A percentile compares a stretch with the other conserved stretches of the same genome.
These are phyloP conservation scores for Hybos culiciformis DNA, from an alignment of 2,888 invertebrate species.

Conservation along the genomic window DNA sequence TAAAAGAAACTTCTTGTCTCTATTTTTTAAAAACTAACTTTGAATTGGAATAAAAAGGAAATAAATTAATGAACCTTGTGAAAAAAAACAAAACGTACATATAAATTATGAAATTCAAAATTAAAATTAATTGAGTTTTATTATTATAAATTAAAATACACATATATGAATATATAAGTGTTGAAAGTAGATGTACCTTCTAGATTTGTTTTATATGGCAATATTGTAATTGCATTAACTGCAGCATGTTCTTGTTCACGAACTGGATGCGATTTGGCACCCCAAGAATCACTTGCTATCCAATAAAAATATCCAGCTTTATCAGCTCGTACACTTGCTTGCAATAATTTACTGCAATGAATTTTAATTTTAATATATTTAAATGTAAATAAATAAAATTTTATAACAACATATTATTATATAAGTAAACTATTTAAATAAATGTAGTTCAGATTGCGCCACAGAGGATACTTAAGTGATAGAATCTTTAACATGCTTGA, in stretches of 20 bases:
- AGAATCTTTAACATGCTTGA: not conserved
- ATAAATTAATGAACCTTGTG: no score
- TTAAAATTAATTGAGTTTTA: not conserved
- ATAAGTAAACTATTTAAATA: not conserved
- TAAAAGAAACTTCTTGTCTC: no score
- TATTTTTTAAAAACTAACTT: no score
- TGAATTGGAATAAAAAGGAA: no score
- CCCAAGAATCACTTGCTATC: slow-evolving; percentile 61
- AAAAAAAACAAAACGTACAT: no score
- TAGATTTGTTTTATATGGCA: slow-evolving; percentile 43
- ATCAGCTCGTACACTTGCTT: slow-evolving; percentile 44
- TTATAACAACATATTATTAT: no score
- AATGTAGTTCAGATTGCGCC: not conserved
- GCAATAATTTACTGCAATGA: slow-evolving; percentile 30
- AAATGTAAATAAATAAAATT: no score
- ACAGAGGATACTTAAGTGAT: not conserved
- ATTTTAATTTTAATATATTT: not conserved
- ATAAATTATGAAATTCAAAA: no score
- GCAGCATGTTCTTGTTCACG: slow-evolving; percentile 44
- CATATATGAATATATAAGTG: not conserved
- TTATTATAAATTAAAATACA: not conserved
- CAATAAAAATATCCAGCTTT: slow-evolving; percentile 48
- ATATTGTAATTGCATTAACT: slow-evolving; percentile 48
- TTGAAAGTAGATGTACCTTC: slow-evolving; percentile 31
- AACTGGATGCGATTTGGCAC: slow-evolving; percentile 49